These are phyloP conservation scores for Tachina grossa DNA, from an alignment of 2,888 invertebrate species.

Conservation along the genomic window DNA sequence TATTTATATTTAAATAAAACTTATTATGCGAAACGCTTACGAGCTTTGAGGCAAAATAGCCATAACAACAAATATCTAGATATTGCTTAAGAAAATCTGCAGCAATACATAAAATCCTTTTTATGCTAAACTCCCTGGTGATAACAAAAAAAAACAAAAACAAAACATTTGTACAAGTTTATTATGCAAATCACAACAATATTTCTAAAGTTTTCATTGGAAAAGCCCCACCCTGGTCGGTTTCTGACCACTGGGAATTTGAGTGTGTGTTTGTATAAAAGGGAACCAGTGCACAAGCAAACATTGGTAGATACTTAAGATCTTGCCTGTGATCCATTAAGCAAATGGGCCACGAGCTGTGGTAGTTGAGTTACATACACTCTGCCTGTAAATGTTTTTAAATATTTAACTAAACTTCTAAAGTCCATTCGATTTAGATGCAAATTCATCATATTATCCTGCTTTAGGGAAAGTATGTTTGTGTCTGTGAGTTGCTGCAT, in stretches of 20 bases:
- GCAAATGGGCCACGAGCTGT: background rate
- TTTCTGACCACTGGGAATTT: conserved; percentile 66
- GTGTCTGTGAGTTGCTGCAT: conserved; percentile 37
- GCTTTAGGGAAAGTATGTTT: conserved; percentile 18
- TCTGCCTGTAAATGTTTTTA: conserved; percentile 38
- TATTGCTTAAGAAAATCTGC: conserved; percentile 46
- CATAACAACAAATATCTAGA: conserved; percentile 10
- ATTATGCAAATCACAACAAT: conserved; percentile 78
- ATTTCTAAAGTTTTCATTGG: conserved; percentile 61
- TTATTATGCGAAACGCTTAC: conserved; percentile 77
- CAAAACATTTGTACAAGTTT: conserved; percentile 73
- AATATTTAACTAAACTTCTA: conserved; percentile 67
- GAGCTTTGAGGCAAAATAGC: conserved; percentile 46
- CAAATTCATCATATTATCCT: conserved; percentile 81
- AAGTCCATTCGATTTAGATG: conserved; percentile 82
- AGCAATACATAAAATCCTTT: conserved; percentile 72
- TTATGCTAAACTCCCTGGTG: conserved; percentile 72
- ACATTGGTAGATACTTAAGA: conserved; percentile 16
- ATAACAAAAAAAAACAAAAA: conserved; percentile 38
- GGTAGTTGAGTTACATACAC: background rate
- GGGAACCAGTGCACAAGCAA: background rate
- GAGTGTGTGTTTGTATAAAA: background rate
- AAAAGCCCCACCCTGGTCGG: conserved; percentile 16
- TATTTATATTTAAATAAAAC: conserved; percentile 70
- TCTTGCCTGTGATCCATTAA: background rate